Evolutionary conservation across 2,888 invertebrate species (phyloP).

Genomic region (Vesta saturnalis): DNA sequence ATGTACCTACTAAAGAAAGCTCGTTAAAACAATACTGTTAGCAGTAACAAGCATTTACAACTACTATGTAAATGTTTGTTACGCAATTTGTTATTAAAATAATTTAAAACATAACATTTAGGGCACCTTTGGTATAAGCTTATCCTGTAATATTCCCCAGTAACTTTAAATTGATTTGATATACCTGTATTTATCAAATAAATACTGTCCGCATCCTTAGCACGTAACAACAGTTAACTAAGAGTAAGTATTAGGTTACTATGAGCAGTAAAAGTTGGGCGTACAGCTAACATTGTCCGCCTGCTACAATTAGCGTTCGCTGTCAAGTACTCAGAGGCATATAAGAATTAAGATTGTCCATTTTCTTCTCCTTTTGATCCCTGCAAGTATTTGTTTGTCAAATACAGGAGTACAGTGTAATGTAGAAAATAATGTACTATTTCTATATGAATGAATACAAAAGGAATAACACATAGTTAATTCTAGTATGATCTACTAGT

Average conservation of each 20-base stretch:
- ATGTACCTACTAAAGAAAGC: constrained; percentile 53
- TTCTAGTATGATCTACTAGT: constrained; percentile 37
- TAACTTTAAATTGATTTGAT: constrained; percentile 38
- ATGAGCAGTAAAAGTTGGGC: constrained; percentile 36
- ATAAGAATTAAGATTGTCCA: constrained; percentile 86
- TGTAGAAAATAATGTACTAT: constrained; percentile 17
- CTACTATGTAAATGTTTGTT: constrained; percentile 15
- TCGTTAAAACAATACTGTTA: constrained; percentile 51
- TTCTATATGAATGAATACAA: constrained; percentile 28
- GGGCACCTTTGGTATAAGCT: constrained; percentile 90
- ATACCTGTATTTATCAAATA: constrained; percentile 58
- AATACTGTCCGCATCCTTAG: constrained; percentile 57
- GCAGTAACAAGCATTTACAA: constrained; percentile 30
- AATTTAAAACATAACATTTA: constrained; percentile 68
- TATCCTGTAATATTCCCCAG: constrained; percentile 60
- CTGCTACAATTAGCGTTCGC: constrained; percentile 66
- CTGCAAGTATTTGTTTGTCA: constrained; percentile 58
- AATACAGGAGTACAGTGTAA: constrained; percentile 46
- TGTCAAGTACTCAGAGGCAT: constrained; percentile 78
- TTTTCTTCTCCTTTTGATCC: constrained; percentile 90
- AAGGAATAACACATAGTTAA: constrained; percentile 22
- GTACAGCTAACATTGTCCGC: constrained; percentile 56
- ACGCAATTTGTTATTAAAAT: constrained; percentile 34
- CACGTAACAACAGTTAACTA: constrained; percentile 60
- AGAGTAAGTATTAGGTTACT: constrained; percentile 48